These are phyloP conservation scores for Talpa occidentalis DNA, from an alignment of 2,113 vertebrate species.

Conservation along the genomic window DNA sequence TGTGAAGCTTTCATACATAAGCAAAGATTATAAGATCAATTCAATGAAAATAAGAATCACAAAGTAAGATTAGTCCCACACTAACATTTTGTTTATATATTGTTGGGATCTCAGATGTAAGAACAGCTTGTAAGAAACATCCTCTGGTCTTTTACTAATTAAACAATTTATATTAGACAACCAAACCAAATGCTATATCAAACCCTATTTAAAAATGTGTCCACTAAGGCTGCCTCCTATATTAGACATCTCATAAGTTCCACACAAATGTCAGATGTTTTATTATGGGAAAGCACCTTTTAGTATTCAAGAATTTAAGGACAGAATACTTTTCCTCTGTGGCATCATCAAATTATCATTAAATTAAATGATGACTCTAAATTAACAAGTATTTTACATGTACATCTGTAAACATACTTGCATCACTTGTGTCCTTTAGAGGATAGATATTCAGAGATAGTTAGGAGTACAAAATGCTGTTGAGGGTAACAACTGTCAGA, in stretches of 20 bases:
- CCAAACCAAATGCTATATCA: background rate
- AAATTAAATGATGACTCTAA: background rate
- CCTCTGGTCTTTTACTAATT: background rate
- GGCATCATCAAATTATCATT: background rate
- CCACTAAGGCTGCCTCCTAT: background rate
- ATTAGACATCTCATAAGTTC: background rate
- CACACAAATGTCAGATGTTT: background rate
- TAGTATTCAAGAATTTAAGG: background rate
- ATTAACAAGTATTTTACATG: background rate
- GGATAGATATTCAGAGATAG: background rate
- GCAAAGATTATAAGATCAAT: background rate
- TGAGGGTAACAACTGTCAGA: background rate
- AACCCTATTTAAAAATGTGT: background rate
- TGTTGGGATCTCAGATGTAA: background rate
- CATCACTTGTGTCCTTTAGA: background rate
- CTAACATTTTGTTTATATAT: background rate
- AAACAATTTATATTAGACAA: background rate
- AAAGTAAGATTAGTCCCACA: background rate
- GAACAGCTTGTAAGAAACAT: background rate
- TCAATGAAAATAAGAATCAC: background rate
- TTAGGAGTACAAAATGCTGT: background rate
- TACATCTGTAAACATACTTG: background rate
- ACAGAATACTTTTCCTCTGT: background rate
- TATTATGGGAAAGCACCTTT: background rate
- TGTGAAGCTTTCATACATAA: background rate